Evolutionary conservation across 1,140 invertebrate genomes (phyloP), one percentile per base, ranked within the genome.

Genomic region (Euwallacea similis): DNA sequence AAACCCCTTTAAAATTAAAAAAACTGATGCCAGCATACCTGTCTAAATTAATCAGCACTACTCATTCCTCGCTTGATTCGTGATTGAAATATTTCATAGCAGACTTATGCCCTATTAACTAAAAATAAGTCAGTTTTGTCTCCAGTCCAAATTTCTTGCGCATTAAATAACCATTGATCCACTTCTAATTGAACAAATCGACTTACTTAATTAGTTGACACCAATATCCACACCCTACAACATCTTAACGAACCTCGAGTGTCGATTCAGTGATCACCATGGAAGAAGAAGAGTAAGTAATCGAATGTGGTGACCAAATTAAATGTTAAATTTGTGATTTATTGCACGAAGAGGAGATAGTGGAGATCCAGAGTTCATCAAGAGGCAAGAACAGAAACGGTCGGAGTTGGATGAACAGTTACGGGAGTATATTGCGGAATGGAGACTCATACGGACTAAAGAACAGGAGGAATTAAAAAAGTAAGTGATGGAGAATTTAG

Each of bases 361-460:
- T 62, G 88, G 87, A 82, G 88, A 89, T 85, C 88, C 88, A 87
- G 88, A 89, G 85, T 89, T 89, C 84, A 88, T 89, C 83, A 89
- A 89, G 89, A 92, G 93, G 84, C 93, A 95, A 88, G 93, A 96
- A 86, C 92, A 94, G 84, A 96, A 96, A 86, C 89, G 91, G 84
- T 94, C 93, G 79, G 93, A 95, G 84, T 88, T 97, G 81, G 95
- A 97, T 87, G 95, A 96, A 81, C 93, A 97, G 84, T 88, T 96
- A 79, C 94, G 95, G 84, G 95, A 97, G 85, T 97, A 97, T 88
- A 96, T 97, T 82, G 90, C 92, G 82, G 94, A 97, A 91, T 96
- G 95, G 92, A 89, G 94, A 80, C 95, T 95, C 86, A 94, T 96
- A 81, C 87, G 95, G 79, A 86, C 91, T 84, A 96, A 95, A 88